Evolutionary conservation across 2,113 vertebrate genomes (phyloP).

Genomic region (Marcusenius ussheri): DNA sequence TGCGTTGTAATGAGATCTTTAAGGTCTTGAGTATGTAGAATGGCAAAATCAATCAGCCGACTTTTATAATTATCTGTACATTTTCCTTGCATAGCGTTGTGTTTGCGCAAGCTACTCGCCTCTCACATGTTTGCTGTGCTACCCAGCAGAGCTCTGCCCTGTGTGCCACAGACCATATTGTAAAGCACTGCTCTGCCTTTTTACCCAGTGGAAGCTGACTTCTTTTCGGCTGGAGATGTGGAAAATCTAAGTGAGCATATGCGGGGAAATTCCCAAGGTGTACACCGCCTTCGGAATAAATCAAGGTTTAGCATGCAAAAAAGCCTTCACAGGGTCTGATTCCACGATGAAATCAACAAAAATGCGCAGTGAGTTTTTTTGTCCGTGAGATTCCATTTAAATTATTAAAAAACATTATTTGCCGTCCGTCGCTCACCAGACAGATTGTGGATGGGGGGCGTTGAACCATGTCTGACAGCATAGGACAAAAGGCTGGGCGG

Average conservation of each 20-base stretch:
- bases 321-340: neutral
- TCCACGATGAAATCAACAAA: neutral
- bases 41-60: neutral
- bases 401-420: neutral
- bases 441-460: neutral
- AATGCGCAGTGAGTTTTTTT: neutral
- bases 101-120: neutral
- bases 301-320: neutral
- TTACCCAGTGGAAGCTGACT: neutral
- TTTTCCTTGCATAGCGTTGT: neutral
- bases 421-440: neutral
- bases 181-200: neutral
- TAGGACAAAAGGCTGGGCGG: neutral
- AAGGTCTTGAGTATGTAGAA: neutral
- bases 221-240: neutral
- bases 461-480: neutral
- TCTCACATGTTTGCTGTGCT: neutral
- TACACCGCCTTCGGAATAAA: neutral
- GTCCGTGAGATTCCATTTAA: neutral
- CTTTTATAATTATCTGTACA: neutral
- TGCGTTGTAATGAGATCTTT: neutral
- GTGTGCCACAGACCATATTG: neutral
- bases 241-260: neutral
- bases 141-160: neutral
- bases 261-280: neutral